Conservation (phyloP, 2,888 invertebrate genomes). For the Luffia ferchaultella region DNA sequence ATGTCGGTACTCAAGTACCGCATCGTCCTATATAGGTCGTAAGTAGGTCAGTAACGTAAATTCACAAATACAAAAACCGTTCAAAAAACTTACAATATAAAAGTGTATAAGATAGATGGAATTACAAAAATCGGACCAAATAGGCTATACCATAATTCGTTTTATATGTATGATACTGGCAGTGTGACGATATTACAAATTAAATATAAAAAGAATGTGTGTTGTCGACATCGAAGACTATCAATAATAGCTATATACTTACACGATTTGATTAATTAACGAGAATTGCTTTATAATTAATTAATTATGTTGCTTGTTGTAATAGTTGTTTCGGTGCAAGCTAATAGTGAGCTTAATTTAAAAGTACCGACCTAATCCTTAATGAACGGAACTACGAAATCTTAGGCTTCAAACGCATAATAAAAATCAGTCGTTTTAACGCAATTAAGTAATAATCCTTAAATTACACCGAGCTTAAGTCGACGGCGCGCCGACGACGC, state of each 20-base stretch:
- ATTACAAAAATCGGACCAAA: conserved; percentile 60
- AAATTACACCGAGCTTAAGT: conserved; percentile 61
- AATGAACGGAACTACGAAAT: conserved; percentile 58
- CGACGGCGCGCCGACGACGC: conserved; percentile 57
- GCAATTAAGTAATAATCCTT: conserved; percentile 34
- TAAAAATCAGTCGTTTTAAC: conserved; percentile 66
- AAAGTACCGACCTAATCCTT: conserved; percentile 49
- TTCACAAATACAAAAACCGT: conserved; percentile 28
- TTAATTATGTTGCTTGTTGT: conserved; percentile 26
- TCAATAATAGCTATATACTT: conserved; percentile 53
- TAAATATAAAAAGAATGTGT: conserved; percentile 28
- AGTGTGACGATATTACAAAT: conserved; percentile 54
- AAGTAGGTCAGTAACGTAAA: no score
- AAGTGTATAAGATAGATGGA: conserved; percentile 56
- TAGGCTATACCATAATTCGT: conserved; percentile 50
- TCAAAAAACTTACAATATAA: conserved; percentile 56
- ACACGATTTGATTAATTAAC: conserved; percentile 56
- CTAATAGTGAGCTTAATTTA: conserved; percentile 57
- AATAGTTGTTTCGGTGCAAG: conserved; percentile 54
- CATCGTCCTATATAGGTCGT: no score
- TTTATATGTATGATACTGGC: conserved; percentile 55
- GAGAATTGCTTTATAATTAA: conserved; percentile 57
- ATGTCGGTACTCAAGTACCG: no score
- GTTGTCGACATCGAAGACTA: conserved; percentile 27
- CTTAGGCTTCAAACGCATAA: conserved; percentile 65